Evolutionary conservation across 2,888 invertebrate species (phyloP), one percentile per base, ranked within the genome.

Genomic region (Asteroscopus sphinx): DNA sequence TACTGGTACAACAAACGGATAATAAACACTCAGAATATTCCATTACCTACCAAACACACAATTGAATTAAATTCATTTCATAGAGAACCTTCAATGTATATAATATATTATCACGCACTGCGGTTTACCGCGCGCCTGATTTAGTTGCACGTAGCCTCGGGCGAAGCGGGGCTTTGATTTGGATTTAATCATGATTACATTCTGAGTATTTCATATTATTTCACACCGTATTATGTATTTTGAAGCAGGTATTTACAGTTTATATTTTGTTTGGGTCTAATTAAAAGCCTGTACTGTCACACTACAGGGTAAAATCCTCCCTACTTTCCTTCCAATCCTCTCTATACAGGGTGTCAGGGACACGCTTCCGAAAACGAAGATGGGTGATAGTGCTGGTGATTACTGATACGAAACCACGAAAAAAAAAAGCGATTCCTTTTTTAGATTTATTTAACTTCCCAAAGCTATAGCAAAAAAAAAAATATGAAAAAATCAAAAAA

Each of bases 151-250:
- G 44, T 49, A 55, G 36, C 55, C 49, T 3, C 13, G 33, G 15
- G 42, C 35, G 12, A 8, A 11, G 13, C 12, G 17, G 8, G 21
- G 47, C 56, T 48, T 26, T 57, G 33, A 21, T 52, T 33, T 35
- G 36, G 36, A 68, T 66, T 68, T 62, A 48, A 56, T 62, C 56
- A 42, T 46, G 33, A 68, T 62, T 48, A 46, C 11, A 28, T 45
- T 60, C 15, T 33, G 35, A 48, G 26, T 33, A 67, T 62, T 62
- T 48, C 36, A 25, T 37, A 40, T 46, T 58, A 45, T 11, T 13
- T 30, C n/a, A 35, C 7, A 30, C 51, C 28, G 28, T 36, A 25
- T 49, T 32, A 13, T 32, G 2, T 48, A 13, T 16, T 15, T 25
- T 6, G 11, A 13, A 21, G 39, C 16, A 37, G n/a, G 1, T 40